phyloP scores from a whole-genome alignment of 2,113 vertebrate genomes.

The Paracanthobrama guichenoti region DNA sequence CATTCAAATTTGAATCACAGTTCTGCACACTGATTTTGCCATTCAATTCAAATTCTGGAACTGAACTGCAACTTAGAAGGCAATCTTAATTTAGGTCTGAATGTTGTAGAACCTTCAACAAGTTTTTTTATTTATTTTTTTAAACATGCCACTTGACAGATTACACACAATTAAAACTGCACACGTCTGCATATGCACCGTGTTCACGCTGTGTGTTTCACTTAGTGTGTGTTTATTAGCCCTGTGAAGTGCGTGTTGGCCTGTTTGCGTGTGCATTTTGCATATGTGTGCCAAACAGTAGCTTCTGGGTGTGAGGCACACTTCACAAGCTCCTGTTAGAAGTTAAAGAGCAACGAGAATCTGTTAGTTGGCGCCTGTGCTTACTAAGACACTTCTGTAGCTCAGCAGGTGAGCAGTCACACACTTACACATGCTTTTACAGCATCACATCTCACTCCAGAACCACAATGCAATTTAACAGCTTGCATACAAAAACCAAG shows the following conservation, averaged over 20 bases:
- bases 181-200: slow-evolving; percentile 28
- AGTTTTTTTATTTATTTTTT: not conserved
- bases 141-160: not conserved
- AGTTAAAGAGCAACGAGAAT: slow-evolving; percentile 79
- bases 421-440: slow-evolving; percentile 34
- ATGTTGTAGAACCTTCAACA: not conserved
- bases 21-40: not conserved
- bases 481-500: slow-evolving; percentile 37
- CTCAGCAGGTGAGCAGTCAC: slow-evolving; percentile 56
- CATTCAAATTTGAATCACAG: not conserved
- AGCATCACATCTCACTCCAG: slow-evolving; percentile 37
- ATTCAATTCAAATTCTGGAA: not conserved
- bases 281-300: slow-evolving; percentile 55
- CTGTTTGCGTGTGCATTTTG: slow-evolving; percentile 41
- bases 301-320: slow-evolving; percentile 57
- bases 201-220: not conserved
- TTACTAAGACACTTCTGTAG: slow-evolving; percentile 39
- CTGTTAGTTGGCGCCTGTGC: slow-evolving; percentile 64
- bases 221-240: slow-evolving; percentile 19
- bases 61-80: not conserved
- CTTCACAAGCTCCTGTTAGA: slow-evolving; percentile 50
- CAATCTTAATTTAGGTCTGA: not conserved
- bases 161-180: slow-evolving; percentile 12
- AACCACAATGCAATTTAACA: not conserved
- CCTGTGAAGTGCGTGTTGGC: not conserved